Percentiles rank a stretch among this genome's conserved stretches.
phyloP scores from a whole-genome alignment of 2,113 vertebrate species.

The Eudyptes chrysolophus region DNA sequence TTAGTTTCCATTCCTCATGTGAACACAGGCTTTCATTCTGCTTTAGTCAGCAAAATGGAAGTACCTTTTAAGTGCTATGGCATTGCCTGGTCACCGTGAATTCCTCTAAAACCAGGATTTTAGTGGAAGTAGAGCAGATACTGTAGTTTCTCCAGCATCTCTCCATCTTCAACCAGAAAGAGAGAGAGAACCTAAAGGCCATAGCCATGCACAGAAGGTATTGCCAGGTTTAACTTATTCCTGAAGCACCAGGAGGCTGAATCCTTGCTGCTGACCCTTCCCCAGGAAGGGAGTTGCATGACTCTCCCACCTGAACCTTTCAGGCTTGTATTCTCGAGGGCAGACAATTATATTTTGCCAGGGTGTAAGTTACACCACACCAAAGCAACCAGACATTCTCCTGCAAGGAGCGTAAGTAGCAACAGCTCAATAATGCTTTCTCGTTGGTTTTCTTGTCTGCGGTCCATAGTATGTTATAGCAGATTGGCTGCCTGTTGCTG shows the following conservation, averaged over 20 bases:
- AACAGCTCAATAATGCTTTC: neutral
- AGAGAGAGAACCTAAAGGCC: neutral
- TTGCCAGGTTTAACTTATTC: neutral
- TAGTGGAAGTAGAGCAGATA: neutral
- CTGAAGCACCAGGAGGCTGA: neutral
- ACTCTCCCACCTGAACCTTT: neutral
- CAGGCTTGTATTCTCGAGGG: neutral
- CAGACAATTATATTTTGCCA: neutral
- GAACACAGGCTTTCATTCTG: neutral
- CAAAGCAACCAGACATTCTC: neutral
- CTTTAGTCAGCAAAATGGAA: neutral
- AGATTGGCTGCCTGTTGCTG: neutral
- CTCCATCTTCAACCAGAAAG: neutral
- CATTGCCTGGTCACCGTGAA: neutral
- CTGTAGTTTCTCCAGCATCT: neutral
- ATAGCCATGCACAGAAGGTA: neutral
- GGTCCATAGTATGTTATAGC: neutral
- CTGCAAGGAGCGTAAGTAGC: neutral
- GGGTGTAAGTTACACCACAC: neutral
- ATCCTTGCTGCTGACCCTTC: neutral
- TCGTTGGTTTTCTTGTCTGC: neutral
- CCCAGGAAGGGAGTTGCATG: neutral
- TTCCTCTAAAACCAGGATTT: neutral
- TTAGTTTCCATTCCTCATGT: neutral
- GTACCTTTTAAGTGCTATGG: neutral